Percentiles rank a stretch among this genome's conserved stretches.
Evolutionary conservation across 2,888 invertebrate genomes (phyloP).

Genomic region (Apotomis betuletana): DNA sequence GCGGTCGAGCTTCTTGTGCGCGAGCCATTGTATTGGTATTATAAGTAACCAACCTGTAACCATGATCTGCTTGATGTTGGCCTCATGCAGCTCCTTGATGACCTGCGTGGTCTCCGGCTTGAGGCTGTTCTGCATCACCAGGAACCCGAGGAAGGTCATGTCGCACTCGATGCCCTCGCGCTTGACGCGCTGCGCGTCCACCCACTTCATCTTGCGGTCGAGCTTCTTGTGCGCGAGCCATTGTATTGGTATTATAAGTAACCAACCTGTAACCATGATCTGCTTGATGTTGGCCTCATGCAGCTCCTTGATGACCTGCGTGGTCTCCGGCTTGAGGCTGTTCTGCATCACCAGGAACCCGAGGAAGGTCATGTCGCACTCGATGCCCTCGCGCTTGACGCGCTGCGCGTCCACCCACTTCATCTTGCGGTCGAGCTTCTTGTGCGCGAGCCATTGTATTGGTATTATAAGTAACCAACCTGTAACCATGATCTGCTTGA

Average conservation of each 20-base stretch:
- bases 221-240: conserved; percentile 87
- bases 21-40: too few species aligned
- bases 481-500: conserved; percentile 94
- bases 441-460: conserved; percentile 88
- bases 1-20: conserved; percentile 85
- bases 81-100: conserved; percentile 87
- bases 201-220: conserved; percentile 81
- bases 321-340: conserved; percentile 91
- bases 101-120: conserved; percentile 91
- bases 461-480: conserved; percentile 86
- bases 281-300: conserved; percentile 90
- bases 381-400: conserved; percentile 84
- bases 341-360: conserved; percentile 94
- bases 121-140: conserved; percentile 93
- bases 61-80: conserved; percentile 93
- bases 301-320: conserved; percentile 87
- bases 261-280: conserved; percentile 94
- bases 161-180: conserved; percentile 86
- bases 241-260: too few species aligned
- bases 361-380: conserved; percentile 87
- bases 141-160: conserved; percentile 88
- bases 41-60: conserved; percentile 90
- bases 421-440: conserved; percentile 83
- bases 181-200: conserved; percentile 80
- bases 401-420: conserved; percentile 82